Base-by-base conservation (phyloP, 53 echinoderm and acorn worm genomes). In the Mesocentrotus franciscanus region DNA sequence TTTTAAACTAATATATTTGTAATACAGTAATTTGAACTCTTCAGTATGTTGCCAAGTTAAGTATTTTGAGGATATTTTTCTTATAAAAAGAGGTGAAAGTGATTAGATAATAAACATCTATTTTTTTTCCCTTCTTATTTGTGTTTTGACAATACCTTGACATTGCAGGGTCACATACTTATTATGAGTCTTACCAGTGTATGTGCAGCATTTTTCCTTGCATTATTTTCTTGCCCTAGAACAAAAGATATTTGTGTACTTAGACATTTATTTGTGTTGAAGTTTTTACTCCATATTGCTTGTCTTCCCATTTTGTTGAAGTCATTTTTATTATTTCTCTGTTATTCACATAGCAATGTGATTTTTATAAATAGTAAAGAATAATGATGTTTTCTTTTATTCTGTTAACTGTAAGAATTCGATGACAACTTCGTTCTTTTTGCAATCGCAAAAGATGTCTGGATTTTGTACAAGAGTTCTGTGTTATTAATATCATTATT, bases 221-320 rank as follows among this genome's bases (percentile, higher is more conserved):
- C 22, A 84, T 84, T 84, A 42, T 42, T 49, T 20, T 84, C 84
- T 22, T 84, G 84, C 84, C 84, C 39, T 1, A 58, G 87, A 58
- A 27, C 87, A 87, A 87, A n/a, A n/a, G 4, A 56, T 26, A 56
- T 56, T 11, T 18, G 27, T 59, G 87, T 87, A n/a, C 26, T 58
- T 87, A 11, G 0, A n/a, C 29, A 87, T 87, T 56, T 57, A 85
- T 75, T 75, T 75, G n/a, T 87, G 14, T 56, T 57, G 0, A 13
- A 29, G 8, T 11, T 57, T 87, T 36, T 39, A 42, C 20, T 81
- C 20, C 5, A 9, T 33, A 81, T 49, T 16, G 17, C 8, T 18
- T 17, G 81, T 81, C 81, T 81, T 81, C 81, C 81, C 81, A 81
- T 81, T 39, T 81, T 36, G 39, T 32, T 64, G 10, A 30, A 75